Evolutionary conservation across 2,888 invertebrate species (phyloP).

Genomic region (Nasonovia ribisnigri): DNA sequence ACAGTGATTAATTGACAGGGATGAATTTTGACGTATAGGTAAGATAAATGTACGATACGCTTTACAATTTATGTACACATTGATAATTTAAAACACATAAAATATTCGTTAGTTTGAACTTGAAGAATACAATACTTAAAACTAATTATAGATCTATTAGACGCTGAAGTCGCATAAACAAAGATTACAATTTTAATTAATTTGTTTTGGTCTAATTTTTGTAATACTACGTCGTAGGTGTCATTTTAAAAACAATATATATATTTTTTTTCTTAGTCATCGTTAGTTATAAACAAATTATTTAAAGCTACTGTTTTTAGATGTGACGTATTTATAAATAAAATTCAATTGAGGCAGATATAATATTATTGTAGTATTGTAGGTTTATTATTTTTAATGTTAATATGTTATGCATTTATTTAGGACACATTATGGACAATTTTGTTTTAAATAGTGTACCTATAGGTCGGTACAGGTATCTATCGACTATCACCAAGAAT

Average conservation of each 20-base stretch:
- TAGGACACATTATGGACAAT: too few species aligned
- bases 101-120: not conserved
- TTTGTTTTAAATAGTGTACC: too few species aligned
- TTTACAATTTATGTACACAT: not conserved
- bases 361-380: too few species aligned
- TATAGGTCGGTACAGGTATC: too few species aligned
- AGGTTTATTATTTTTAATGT: too few species aligned
- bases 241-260: not conserved
- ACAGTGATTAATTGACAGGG: slow-evolving; percentile 13
- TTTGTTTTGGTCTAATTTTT: not conserved
- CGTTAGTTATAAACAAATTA: too few species aligned
- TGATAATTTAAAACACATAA: not conserved
- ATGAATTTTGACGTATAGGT: not conserved
- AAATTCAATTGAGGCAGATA: too few species aligned
- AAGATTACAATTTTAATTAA: not conserved
- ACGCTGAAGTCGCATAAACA: not conserved
- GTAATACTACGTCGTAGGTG: not conserved
- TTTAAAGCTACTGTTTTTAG: too few species aligned
- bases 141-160: not conserved
- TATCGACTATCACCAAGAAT: too few species aligned
- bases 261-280: not conserved
- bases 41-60: not conserved
- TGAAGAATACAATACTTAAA: not conserved
- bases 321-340: too few species aligned
- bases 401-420: too few species aligned